Percentiles rank a stretch among this genome's conserved stretches.
Conservation (phyloP, 2,797 vertebrate genomes). For the Poeciliopsis turneri region DNA sequence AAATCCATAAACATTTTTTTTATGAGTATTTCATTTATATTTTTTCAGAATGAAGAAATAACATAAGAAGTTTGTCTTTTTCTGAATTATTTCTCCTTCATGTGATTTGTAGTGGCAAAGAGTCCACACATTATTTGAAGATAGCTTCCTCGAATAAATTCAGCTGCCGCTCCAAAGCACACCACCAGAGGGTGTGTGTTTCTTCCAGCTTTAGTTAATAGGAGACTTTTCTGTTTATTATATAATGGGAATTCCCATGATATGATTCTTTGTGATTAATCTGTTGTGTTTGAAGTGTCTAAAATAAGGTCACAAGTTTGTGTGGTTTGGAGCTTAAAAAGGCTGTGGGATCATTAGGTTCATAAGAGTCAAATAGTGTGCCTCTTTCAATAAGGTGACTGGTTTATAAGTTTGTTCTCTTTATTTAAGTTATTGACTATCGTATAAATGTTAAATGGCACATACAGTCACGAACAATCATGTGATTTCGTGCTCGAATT, state of each 20-base stretch:
- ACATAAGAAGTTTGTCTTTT: neutral
- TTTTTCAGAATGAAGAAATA: neutral
- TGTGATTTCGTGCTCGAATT: conserved; percentile 15
- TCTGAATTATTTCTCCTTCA: neutral
- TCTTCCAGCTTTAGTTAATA: conserved; percentile 16
- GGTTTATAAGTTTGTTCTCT: neutral
- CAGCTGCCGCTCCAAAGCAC: conserved; percentile 6
- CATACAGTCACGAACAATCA: neutral
- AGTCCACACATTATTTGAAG: neutral
- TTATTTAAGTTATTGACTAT: no score
- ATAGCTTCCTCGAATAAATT: conserved; percentile 10
- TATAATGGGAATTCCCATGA: conserved; percentile 58
- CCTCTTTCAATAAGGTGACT: neutral
- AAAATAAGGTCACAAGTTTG: conserved; percentile 10
- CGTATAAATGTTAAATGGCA: neutral
- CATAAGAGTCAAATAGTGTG: neutral
- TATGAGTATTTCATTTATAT: neutral
- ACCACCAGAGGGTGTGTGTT: conserved; percentile 65
- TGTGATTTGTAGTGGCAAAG: neutral
- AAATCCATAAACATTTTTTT: neutral
- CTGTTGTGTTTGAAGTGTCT: conserved; percentile 18
- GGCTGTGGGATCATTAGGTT: neutral
- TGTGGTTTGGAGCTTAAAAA: neutral
- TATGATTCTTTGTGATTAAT: conserved; percentile 57
- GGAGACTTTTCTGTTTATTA: conserved; percentile 55